Evolutionary conservation across 2,113 vertebrate species (phyloP).

Genomic region (Xenus cinereus): DNA sequence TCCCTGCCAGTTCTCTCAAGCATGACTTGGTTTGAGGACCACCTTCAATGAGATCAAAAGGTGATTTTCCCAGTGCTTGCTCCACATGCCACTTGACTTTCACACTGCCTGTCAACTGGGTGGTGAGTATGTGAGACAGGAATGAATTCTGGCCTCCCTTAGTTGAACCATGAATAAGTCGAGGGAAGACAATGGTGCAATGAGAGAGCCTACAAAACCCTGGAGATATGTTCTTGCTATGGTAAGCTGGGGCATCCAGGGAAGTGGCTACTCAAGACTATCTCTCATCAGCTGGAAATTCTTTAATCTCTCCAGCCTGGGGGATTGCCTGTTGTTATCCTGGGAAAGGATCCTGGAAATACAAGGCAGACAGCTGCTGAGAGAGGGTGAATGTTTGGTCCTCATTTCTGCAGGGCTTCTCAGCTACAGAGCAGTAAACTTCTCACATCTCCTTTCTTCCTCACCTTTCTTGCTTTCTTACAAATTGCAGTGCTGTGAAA

Average conservation of each 20-base stretch:
- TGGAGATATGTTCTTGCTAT: neutral
- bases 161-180: neutral
- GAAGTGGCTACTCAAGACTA: neutral
- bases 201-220: neutral
- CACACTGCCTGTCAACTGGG: neutral
- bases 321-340: neutral
- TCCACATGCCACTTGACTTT: neutral
- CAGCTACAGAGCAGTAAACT: neutral
- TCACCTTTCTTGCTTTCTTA: neutral
- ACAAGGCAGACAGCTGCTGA: neutral
- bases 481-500: neutral
- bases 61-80: conserved; percentile 27
- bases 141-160: conserved; percentile 2
- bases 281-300: neutral
- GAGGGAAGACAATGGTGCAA: neutral
- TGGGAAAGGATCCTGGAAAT: neutral
- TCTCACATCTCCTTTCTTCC: neutral
- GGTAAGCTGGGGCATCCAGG: neutral
- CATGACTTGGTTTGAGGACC: conserved; percentile 60
- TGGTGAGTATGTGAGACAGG: neutral
- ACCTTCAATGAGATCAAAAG: conserved; percentile 55
- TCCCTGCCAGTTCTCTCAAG: conserved; percentile 42
- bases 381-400: neutral
- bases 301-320: neutral
- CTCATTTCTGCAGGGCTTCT: neutral